Conservation (phyloP, 2,888 invertebrate genomes). For the Trichopria drosophilae region DNA sequence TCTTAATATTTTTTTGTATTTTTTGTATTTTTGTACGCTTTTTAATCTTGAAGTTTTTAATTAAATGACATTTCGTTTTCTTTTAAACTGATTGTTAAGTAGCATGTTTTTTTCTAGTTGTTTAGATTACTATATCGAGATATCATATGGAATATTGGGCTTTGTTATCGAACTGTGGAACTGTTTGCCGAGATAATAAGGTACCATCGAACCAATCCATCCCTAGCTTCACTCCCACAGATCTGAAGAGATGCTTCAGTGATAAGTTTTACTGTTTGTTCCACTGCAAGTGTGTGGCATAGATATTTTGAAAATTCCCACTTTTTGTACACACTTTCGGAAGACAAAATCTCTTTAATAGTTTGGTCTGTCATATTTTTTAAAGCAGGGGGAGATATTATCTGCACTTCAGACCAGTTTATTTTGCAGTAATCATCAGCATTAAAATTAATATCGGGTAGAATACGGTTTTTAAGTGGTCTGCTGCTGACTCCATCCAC, state of each 20-base stretch:
- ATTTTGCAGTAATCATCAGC: too few relatives aligned
- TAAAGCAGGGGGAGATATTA: too few relatives aligned
- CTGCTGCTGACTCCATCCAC: background rate
- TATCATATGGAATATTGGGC: background rate
- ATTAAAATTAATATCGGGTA: too few relatives aligned
- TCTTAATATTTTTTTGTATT: too few relatives aligned
- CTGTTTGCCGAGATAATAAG: background rate
- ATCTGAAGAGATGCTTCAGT: too few relatives aligned
- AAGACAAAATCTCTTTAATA: background rate
- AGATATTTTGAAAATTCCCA: background rate
- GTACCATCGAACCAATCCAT: constrained; percentile 2
- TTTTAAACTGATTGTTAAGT: too few relatives aligned
- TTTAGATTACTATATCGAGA: too few relatives aligned
- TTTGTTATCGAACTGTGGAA: background rate
- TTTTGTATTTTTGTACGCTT: too few relatives aligned
- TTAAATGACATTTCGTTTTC: too few relatives aligned
- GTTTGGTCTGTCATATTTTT: background rate
- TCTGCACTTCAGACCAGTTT: background rate
- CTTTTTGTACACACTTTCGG: background rate
- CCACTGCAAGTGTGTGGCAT: constrained; percentile 8
- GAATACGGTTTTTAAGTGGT: too few relatives aligned
- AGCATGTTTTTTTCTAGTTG: too few relatives aligned
- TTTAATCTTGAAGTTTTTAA: too few relatives aligned
- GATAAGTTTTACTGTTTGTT: constrained; percentile 4
- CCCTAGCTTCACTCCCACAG: constrained; percentile 8